Percentiles rank a stretch among this genome's conserved stretches.
These are phyloP conservation scores for Prenolepis imparis DNA, from an alignment of 2,888 invertebrate genomes.

Conservation along the genomic window DNA sequence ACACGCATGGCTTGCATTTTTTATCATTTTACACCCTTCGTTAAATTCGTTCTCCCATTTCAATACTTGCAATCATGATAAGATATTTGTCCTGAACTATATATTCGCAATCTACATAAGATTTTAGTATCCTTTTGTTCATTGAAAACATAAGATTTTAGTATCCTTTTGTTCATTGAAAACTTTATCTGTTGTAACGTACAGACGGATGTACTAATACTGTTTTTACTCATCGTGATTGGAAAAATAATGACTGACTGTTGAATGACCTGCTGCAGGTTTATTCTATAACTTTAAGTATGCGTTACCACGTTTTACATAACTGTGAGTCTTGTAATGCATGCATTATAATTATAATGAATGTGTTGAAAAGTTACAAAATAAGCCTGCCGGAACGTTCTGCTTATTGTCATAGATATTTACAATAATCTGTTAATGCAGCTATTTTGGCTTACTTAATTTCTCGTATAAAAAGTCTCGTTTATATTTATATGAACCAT, in stretches of 20 bases:
- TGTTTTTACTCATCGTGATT: background rate
- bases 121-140: background rate
- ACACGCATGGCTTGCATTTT: background rate
- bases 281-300: background rate
- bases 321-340: background rate
- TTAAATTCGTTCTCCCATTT: background rate
- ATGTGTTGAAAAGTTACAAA: background rate
- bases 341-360: background rate
- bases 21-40: background rate
- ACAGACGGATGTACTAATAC: background rate
- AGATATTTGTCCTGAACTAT: background rate
- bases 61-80: background rate
- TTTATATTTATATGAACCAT: background rate
- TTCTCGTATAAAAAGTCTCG: background rate
- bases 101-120: background rate
- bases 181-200: background rate
- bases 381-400: background rate
- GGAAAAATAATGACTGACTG: too few species aligned
- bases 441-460: background rate
- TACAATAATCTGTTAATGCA: background rate
- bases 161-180: background rate
- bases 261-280: background rate
- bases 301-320: background rate
- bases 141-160: background rate
- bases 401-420: background rate